A percentile compares a stretch with the other conserved stretches of the same genome.
Evolutionary conservation across 2,113 vertebrate genomes (phyloP).

Genomic region (Melanostigma gelatinosum): DNA sequence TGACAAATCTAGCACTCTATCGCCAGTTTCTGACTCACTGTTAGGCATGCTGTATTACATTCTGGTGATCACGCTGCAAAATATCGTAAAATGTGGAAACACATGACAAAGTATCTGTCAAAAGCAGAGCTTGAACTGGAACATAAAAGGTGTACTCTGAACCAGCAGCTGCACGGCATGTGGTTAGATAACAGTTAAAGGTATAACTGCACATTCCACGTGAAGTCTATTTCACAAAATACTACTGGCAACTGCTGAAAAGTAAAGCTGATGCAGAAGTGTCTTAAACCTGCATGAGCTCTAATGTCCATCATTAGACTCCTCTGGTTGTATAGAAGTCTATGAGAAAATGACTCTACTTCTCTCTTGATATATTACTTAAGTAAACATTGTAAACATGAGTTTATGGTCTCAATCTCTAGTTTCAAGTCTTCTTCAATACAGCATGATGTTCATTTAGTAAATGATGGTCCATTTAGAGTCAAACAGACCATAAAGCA

Average conservation of each 20-base stretch:
- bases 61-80: background rate
- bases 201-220: background rate
- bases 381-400: too few species aligned
- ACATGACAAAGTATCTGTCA: background rate
- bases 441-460: too few species aligned
- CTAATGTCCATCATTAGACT: background rate
- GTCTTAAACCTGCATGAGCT: background rate
- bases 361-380: too few species aligned
- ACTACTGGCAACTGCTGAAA: background rate
- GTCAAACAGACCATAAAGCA: too few species aligned
- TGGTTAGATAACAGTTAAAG: background rate
- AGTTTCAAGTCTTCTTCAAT: too few species aligned
- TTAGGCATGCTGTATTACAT: background rate
- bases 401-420: too few species aligned
- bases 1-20: background rate
- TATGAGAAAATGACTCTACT: too few species aligned
- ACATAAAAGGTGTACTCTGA: background rate
- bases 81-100: conserved; percentile 3
- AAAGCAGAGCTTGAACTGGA: background rate
- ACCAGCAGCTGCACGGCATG: background rate
- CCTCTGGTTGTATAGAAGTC: background rate
- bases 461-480: too few species aligned
- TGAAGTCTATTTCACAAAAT: background rate
- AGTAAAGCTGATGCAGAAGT: background rate
- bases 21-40: background rate